phyloP scores from a whole-genome alignment of 2,888 invertebrate species.

The Synergus umbraculus region DNA sequence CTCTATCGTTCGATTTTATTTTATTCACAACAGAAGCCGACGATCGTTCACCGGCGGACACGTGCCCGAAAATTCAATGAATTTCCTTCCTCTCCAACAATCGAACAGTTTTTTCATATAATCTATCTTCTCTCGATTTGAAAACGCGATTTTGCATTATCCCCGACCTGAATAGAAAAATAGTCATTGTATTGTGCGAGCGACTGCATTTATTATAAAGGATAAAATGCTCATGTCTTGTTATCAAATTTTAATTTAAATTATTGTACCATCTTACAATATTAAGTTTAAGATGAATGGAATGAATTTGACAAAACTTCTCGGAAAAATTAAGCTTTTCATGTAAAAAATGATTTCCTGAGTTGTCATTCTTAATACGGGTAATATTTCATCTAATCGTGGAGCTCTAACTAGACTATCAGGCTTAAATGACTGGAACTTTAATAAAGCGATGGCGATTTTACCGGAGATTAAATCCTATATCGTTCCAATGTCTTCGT shows the following conservation, averaged over 20 bases:
- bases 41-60: constrained; percentile 41
- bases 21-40: constrained; percentile 40
- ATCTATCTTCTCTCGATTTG: constrained; percentile 41
- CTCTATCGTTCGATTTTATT: constrained; percentile 40
- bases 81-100: constrained; percentile 40
- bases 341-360: not conserved
- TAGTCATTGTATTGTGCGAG: constrained; percentile 9
- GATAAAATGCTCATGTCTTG: not conserved
- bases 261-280: not conserved
- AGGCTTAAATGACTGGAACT: constrained; percentile 13
- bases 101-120: constrained; percentile 40
- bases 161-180: constrained; percentile 37
- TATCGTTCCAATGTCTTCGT: constrained; percentile 26
- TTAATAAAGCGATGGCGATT: constrained; percentile 33
- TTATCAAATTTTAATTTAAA: constrained; percentile 16
- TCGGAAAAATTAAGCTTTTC: not conserved
- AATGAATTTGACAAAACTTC: not conserved
- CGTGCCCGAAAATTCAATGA: constrained; percentile 41
- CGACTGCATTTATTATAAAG: constrained; percentile 15
- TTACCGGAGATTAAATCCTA: constrained; percentile 25
- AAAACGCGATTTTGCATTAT: constrained; percentile 40
- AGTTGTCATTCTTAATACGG: not conserved
- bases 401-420: not conserved
- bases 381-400: constrained; percentile 24
- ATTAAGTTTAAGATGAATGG: not conserved